phyloP scores from a whole-genome alignment of 1,140 invertebrate species.

The Harlomillsia oculata region DNA sequence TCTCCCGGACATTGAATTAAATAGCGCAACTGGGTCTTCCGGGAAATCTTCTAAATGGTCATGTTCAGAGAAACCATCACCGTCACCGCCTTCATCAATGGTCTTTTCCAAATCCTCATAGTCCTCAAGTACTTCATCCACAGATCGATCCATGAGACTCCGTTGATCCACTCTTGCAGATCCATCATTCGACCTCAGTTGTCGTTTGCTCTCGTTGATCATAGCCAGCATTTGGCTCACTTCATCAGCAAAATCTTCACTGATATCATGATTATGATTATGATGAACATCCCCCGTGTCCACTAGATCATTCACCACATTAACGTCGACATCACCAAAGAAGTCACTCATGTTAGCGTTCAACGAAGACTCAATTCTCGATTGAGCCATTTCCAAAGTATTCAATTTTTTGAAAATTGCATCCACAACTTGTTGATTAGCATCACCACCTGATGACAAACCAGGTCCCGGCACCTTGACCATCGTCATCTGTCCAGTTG shows the following conservation, averaged over 20 bases:
- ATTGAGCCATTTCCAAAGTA: slow-evolving; percentile 13
- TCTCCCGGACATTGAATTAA: background rate
- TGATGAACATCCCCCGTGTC: background rate
- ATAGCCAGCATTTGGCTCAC: background rate
- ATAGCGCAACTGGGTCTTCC: background rate
- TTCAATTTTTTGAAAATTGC: too few species aligned
- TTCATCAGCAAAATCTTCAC: background rate
- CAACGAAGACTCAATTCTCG: slow-evolving; percentile 6
- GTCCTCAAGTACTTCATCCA: slow-evolving; percentile 16
- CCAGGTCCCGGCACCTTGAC: too few species aligned
- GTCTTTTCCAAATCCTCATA: slow-evolving; percentile 13
- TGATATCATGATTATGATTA: background rate
- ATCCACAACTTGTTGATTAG: too few species aligned
- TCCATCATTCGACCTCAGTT: background rate
- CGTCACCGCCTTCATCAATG: background rate
- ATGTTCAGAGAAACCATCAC: background rate
- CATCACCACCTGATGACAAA: too few species aligned
- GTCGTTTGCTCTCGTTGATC: background rate
- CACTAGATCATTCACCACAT: background rate
- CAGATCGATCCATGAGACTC: background rate
- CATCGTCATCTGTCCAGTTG: too few species aligned
- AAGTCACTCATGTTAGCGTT: background rate
- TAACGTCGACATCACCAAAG: too few species aligned
- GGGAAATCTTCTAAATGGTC: background rate
- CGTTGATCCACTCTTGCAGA: background rate